A percentile compares a stretch with the other conserved stretches of the same genome.
Conservation (phyloP, 2,797 vertebrate genomes). For the Thamnophis elegans region DNA sequence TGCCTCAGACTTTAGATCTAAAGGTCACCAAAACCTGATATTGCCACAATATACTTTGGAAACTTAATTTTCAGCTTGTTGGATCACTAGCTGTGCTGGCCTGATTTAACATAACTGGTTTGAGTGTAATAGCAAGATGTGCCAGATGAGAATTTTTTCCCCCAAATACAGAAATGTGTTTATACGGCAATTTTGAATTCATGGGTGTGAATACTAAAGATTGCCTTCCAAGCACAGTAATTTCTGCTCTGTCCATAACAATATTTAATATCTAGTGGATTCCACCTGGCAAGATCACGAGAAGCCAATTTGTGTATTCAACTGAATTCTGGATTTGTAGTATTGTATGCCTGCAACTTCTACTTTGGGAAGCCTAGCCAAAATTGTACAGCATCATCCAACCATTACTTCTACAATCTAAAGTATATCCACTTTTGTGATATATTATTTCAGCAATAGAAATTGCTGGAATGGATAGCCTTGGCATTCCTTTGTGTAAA, state of each 20-base stretch:
- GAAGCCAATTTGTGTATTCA: too few relatives aligned
- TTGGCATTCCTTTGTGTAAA: neutral
- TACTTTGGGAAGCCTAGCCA: neutral
- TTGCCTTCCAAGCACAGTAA: neutral
- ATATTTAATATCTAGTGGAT: neutral
- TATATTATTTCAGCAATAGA: neutral
- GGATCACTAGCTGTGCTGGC: neutral
- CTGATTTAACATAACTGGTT: neutral
- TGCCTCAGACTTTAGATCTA: neutral
- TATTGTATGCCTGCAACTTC: neutral
- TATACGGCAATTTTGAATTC: neutral
- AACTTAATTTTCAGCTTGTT: neutral
- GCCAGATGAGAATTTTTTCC: accelerated
- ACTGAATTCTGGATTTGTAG: neutral
- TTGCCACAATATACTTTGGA: neutral
- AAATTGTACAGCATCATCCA: neutral
- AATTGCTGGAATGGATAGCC: neutral
- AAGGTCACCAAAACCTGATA: neutral
- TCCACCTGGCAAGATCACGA: neutral
- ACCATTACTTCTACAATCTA: neutral
- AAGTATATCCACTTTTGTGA: neutral
- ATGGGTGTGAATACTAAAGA: neutral
- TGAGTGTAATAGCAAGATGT: neutral
- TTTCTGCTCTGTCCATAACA: neutral
- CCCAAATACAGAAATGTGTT: neutral